Conservation (phyloP, 1,140 invertebrate species). For the Sitobion miscanthi region DNA sequence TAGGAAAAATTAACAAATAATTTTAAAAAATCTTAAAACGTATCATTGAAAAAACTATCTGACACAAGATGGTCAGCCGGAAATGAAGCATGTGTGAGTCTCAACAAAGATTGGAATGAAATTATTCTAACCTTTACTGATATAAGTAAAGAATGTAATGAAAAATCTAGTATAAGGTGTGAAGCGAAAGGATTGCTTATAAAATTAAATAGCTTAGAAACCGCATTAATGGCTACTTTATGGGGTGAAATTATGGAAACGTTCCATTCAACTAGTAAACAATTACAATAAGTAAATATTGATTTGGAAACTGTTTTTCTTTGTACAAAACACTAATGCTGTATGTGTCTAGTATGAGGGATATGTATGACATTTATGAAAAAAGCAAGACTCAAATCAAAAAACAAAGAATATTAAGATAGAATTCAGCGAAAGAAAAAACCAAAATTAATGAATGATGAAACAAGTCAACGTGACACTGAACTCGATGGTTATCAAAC, state of each 20-base stretch:
- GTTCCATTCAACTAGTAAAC: not conserved
- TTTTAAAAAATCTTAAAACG: not conserved
- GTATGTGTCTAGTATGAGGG: not conserved
- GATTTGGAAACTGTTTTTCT: constrained; percentile 1
- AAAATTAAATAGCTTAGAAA: no score
- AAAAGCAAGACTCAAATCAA: not conserved
- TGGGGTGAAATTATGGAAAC: not conserved
- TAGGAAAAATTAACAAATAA: not conserved
- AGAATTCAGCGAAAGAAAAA: not conserved
- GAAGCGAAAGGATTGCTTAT: not conserved
- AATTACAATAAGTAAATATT: not conserved
- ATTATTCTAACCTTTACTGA: not conserved
- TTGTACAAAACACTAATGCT: not conserved
- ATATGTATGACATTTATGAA: not conserved
- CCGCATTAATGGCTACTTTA: no score
- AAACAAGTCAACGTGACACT: constrained; percentile 20
- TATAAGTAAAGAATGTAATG: not conserved
- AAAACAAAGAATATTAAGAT: constrained; percentile 15
- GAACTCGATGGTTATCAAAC: not conserved
- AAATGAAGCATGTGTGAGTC: not conserved
- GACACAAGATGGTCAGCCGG: constrained; percentile 16
- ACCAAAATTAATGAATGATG: constrained; percentile 22
- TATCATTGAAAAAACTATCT: not conserved
- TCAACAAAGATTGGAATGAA: constrained; percentile 27
- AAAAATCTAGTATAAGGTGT: not conserved